Base-by-base conservation (phyloP, 1,140 invertebrate species). In the Tetramorium simillimum region DNA sequence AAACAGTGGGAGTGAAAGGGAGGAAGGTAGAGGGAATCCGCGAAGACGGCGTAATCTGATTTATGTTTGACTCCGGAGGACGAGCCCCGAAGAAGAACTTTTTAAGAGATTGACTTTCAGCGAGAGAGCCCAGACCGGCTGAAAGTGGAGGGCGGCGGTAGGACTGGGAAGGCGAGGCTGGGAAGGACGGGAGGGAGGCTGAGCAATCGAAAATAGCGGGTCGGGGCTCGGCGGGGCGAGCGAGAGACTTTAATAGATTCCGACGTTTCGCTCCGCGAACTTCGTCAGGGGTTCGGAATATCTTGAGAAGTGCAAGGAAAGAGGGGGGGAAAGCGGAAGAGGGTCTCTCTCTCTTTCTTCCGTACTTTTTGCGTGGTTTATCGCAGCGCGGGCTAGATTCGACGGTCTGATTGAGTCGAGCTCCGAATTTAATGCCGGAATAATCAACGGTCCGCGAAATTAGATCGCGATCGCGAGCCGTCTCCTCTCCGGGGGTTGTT, bases 81-180 rank as follows among this genome's bases (percentile, higher is more conserved):
- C 58, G 84, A 91, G 88, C 82, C 82, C 78, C 56, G 62, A 85
- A 62, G 85, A 72, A 88, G 93, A 94, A 93, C 91, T 93, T 94
- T 92, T 93, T 91, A 92, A 93, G 93, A 94, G 92, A 94, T 94
- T 94, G 93, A 94, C 93, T 94, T 87, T 67, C 85, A 88, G 76
- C 65, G 77, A 75, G 86, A 85, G 81, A 82, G 53, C 77, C 40
- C 49, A 69, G 80, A 82, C 58, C 24, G 63, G 70, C 10, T 56
- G 67, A 40, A 49, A 84, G 77, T 62, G 60, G n/a, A 14, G 24
- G 60, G 40, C 43, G 10, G n/a, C 33, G 16, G n/a, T 65, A 43
- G n/a, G n/a, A n/a, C n/a, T n/a, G n/a, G n/a, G n/a, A n/a, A n/a
- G 51, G 56, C 7, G 21, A 10, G 51, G 33, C 33, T 33, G 3